Evolutionary conservation across 2,888 invertebrate species (phyloP).

Genomic region (Marronus borbonicus): DNA sequence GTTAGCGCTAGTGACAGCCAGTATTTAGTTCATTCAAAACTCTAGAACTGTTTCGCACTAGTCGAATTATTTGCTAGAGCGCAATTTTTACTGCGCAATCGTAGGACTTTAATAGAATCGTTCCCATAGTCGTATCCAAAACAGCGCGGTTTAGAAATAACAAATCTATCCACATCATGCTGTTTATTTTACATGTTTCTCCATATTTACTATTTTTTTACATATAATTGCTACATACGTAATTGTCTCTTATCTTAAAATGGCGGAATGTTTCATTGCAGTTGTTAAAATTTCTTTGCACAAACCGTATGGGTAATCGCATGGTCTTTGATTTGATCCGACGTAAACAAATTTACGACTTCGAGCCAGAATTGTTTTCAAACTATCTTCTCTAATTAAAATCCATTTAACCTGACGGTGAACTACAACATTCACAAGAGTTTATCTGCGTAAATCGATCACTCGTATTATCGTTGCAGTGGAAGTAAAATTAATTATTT

Average conservation of each 20-base stretch:
- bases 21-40: too few species aligned
- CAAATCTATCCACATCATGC: too few species aligned
- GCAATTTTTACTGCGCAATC: too few species aligned
- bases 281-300: not conserved
- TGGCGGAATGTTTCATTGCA: not conserved
- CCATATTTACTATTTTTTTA: too few species aligned
- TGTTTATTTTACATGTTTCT: too few species aligned
- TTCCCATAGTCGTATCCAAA: too few species aligned
- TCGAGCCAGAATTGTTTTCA: conserved; percentile 4
- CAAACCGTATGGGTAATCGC: not conserved
- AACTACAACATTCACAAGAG: not conserved
- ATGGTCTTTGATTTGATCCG: not conserved
- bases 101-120: too few species aligned
- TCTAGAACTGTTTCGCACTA: too few species aligned
- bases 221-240: not conserved
- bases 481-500: conserved; percentile 21
- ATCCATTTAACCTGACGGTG: conserved; percentile 7
- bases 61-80: too few species aligned
- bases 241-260: not conserved
- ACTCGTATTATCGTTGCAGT: not conserved
- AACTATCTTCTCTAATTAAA: conserved; percentile 33
- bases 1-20: too few species aligned
- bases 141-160: too few species aligned
- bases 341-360: conserved; percentile 30
- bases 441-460: conserved; percentile 4